Base-by-base conservation (phyloP, 2,888 invertebrate species). In the Dicranocentrus wangi region DNA sequence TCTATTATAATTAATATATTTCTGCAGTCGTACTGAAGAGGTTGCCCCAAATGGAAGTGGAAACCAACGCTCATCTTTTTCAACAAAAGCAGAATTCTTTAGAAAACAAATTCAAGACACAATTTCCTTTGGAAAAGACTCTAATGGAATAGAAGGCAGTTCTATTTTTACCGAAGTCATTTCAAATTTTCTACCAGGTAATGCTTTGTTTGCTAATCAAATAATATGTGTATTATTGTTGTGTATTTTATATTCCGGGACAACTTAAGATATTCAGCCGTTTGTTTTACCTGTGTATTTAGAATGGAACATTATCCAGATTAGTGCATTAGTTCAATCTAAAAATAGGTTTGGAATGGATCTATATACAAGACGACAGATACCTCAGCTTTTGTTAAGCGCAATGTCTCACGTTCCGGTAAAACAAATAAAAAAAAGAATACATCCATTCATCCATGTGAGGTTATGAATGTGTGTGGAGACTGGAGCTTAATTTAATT, bases 231-330 rank as follows among this genome's bases (percentile, higher is more conserved):
- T n/a, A n/a, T n/a, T n/a, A n/a, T n/a, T n/a, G n/a, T n/a, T n/a
- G n/a, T n/a, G n/a, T n/a, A n/a, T n/a, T n/a, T n/a, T n/a, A n/a
- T n/a, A n/a, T n/a, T n/a, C n/a, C n/a, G n/a, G n/a, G n/a, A n/a
- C n/a, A n/a, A n/a, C n/a, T n/a, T n/a, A n/a, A n/a, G n/a, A n/a
- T n/a, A n/a, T n/a, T n/a, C n/a, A n/a, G n/a, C n/a, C n/a, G n/a
- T n/a, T n/a, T n/a, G n/a, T n/a, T n/a, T n/a, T n/a, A n/a, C n/a
- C n/a, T n/a, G n/a, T n/a, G n/a, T n/a, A n/a, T n/a, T n/a, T n/a
- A 83, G 83, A 85, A 42, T 85, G 85, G 85, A 85, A 84, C 58
- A 79, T 85, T 15, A 42, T 85, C 17, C 85, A 85, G 76, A 68
- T 85, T 17, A 75, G 84, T 3, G 75, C 83, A 0, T 51, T 84